phyloP scores from a whole-genome alignment of 2,113 vertebrate genomes.

The Proterorhinus semilunaris region DNA sequence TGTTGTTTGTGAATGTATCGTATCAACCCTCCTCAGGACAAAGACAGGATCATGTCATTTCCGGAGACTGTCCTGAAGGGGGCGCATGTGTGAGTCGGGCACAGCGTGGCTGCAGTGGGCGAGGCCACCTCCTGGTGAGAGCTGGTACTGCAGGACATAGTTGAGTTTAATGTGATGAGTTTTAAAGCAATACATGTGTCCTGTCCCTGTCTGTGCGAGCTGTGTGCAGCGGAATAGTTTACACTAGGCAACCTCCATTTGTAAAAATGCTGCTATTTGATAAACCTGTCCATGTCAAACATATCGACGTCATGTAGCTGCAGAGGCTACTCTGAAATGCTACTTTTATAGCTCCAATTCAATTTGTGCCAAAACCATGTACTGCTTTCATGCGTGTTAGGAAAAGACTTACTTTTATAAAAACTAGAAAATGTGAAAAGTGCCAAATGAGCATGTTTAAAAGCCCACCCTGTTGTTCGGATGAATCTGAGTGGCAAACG shows the following conservation, averaged over 20 bases:
- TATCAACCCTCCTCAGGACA: too few species aligned
- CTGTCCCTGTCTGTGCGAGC: slow-evolving; percentile 73
- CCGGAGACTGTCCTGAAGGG: too few species aligned
- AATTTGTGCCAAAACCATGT: slow-evolving; percentile 81
- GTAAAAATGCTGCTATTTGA: slow-evolving; percentile 83
- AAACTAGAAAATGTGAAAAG: slow-evolving; percentile 79
- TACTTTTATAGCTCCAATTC: slow-evolving; percentile 64
- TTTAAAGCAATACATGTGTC: slow-evolving; percentile 82
- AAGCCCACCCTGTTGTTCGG: slow-evolving; percentile 36
- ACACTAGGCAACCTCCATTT: slow-evolving; percentile 68
- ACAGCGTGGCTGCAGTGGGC: slow-evolving; percentile 25
- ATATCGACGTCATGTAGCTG: slow-evolving; percentile 78
- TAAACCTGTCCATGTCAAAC: slow-evolving; percentile 77
- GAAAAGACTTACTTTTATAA: slow-evolving; percentile 79
- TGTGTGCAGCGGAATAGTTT: slow-evolving; percentile 72
- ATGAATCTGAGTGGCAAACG: slow-evolving; percentile 51
- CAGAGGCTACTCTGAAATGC: slow-evolving; percentile 70
- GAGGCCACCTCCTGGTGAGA: slow-evolving; percentile 20
- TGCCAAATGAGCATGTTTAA: slow-evolving; percentile 83
- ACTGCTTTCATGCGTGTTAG: slow-evolving; percentile 73
- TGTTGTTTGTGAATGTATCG: too few species aligned
- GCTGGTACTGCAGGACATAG: slow-evolving; percentile 24
- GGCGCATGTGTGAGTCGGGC: slow-evolving; percentile 1
- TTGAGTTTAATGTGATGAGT: slow-evolving; percentile 78
- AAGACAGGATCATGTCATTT: too few species aligned